Evolutionary conservation across 2,113 vertebrate species (phyloP), one percentile per base, ranked within the genome.

Genomic region (Onychorhynchus coronatus): DNA sequence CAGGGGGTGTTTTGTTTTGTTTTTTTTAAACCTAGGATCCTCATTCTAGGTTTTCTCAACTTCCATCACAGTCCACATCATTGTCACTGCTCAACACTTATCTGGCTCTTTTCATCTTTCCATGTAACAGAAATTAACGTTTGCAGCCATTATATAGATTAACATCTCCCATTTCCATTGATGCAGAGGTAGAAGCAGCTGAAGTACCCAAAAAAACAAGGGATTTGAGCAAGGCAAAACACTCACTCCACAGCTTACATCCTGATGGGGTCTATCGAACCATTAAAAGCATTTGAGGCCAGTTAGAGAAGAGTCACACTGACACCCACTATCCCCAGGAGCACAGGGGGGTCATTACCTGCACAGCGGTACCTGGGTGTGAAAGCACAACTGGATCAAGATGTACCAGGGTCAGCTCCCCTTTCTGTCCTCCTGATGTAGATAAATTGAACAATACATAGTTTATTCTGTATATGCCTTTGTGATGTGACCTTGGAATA

Each of bases 341-440:
- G 49, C 58, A 91, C 21, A 39, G 27, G 37, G 25, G 6, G 49
- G 63, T 93, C 73, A 56, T 55, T 82, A 68, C 19, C 25, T 44
- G 15, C 80, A 35, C 14, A 85, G 41, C 50, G 67, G 30, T 28
- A 85, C 50, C 10, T 37, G 55, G 14, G 18, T 0, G 0, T 59
- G 71, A 93, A 94, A 93, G 27, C 46, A 55, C 42, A 62, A 58
- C 53, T 50, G 71, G 62, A 85, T 85, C 53, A 71, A 83, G 72
- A 71, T 67, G 46, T 28, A 76, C 33, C 39, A 77, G 53, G 46
- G 82, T 89, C 59, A 80, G 41, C 21, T 93, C 19, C 46, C 42
- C 71, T 52, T 79, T 74, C 71, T 71, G 19, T 82, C 59, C 41
- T 88, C 78, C 55, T 63, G 55, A 59, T 20, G 20, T 2, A 78